Conservation (phyloP, 2,888 invertebrate genomes). For the Melitaea athalia region DNA sequence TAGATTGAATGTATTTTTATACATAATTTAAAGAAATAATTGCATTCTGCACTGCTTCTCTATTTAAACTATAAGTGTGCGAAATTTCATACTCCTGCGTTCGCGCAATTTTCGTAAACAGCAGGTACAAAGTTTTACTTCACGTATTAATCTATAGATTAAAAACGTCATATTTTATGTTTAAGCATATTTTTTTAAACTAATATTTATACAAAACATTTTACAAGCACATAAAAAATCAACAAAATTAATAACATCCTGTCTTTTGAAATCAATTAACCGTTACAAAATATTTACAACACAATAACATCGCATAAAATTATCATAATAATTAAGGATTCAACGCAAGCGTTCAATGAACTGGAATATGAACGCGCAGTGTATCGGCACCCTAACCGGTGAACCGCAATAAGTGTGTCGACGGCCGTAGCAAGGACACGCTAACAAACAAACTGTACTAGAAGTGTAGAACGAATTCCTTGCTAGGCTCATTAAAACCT, state of each 20-base stretch:
- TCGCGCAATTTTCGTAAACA: too few relatives aligned
- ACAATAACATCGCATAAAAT: not conserved
- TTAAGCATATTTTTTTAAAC: too few relatives aligned
- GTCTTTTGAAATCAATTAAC: not conserved
- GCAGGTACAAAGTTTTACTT: too few relatives aligned
- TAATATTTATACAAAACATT: too few relatives aligned
- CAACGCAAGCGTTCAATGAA: slow-evolving; percentile 1
- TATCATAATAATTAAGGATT: not conserved
- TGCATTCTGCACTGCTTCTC: too few relatives aligned
- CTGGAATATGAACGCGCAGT: not conserved
- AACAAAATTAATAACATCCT: not conserved
- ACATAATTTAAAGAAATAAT: too few relatives aligned
- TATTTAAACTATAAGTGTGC: too few relatives aligned
- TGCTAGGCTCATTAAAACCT: not conserved
- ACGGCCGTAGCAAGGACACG: slow-evolving; percentile 51
- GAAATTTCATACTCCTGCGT: too few relatives aligned
- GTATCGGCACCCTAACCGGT: slow-evolving; percentile 13
- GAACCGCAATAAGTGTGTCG: slow-evolving; percentile 47
- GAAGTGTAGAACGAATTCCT: slow-evolving; percentile 6
- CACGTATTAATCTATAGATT: too few relatives aligned
- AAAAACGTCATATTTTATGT: too few relatives aligned
- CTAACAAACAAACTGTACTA: slow-evolving; percentile 15
- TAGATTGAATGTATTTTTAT: too few relatives aligned
- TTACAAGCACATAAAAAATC: too few relatives aligned
- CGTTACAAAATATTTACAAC: not conserved